Evolutionary conservation across 2,888 invertebrate species (phyloP).

Genomic region (Drosophila tanythrix): DNA sequence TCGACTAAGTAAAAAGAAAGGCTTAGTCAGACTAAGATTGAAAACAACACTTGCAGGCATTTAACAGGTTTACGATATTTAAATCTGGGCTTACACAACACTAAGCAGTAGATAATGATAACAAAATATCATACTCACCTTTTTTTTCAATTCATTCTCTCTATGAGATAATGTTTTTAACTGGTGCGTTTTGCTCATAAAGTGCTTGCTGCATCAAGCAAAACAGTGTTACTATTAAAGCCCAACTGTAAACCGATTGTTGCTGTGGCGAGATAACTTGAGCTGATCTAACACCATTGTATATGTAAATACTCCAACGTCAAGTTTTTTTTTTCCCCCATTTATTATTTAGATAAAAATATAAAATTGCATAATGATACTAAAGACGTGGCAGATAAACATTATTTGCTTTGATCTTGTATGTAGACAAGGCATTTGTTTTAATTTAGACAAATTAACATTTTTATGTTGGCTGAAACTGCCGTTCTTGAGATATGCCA

Average conservation of each 20-base stretch:
- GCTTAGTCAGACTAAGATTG: background rate
- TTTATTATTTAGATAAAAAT: background rate
- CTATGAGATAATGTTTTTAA: background rate
- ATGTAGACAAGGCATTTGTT: constrained; percentile 9
- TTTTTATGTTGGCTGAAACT: background rate
- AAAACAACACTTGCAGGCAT: background rate
- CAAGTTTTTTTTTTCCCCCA: background rate
- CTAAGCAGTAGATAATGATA: background rate
- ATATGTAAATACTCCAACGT: background rate
- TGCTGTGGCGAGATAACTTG: background rate
- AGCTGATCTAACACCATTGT: background rate
- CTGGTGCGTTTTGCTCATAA: background rate
- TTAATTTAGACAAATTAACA: background rate
- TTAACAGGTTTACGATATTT: background rate
- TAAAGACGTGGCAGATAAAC: background rate
- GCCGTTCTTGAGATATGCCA: background rate
- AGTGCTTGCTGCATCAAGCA: background rate
- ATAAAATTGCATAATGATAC: background rate
- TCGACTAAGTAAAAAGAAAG: background rate
- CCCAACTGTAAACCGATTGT: background rate
- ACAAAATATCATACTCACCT: background rate
- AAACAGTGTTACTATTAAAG: background rate
- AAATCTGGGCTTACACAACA: background rate
- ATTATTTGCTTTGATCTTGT: constrained; percentile 34
- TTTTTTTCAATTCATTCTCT: background rate